phyloP scores from a whole-genome alignment of 1,140 invertebrate genomes.

The Euborellia annulipes region DNA sequence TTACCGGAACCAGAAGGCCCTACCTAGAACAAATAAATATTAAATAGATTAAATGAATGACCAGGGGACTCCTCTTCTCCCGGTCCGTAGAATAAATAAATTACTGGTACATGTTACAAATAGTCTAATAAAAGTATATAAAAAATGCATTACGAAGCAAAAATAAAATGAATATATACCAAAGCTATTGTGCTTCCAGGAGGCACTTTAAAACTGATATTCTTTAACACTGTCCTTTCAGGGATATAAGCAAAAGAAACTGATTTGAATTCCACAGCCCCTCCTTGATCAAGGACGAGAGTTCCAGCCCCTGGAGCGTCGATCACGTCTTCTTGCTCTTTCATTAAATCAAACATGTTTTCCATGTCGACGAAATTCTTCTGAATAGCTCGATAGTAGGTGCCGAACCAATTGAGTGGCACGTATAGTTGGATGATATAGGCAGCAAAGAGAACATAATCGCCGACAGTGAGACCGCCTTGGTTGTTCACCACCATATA shows the following conservation, averaged over 20 bases:
- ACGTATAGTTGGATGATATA: constrained; percentile 95
- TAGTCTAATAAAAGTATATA: too few species aligned
- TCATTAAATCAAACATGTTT: constrained; percentile 94
- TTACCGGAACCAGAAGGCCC: constrained; percentile 87
- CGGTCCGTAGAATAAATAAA: too few species aligned
- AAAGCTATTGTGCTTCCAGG: constrained; percentile 83
- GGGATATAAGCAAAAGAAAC: constrained; percentile 78
- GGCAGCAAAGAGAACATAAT: constrained; percentile 86
- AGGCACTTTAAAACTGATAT: constrained; percentile 72
- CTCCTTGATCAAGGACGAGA: constrained; percentile 51
- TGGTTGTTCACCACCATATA: constrained; percentile 53
- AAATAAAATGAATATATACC: constrained; percentile 35
- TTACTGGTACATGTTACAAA: too few species aligned
- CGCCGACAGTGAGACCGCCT: constrained; percentile 66
- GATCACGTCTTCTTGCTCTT: constrained; percentile 69
- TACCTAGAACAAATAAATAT: constrained; percentile 36
- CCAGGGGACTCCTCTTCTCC: too few species aligned
- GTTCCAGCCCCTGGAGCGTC: constrained; percentile 62
- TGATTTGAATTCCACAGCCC: constrained; percentile 69
- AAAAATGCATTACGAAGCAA: too few species aligned
- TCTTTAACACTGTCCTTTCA: constrained; percentile 63
- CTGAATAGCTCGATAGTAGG: constrained; percentile 94
- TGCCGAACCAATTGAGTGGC: constrained; percentile 93
- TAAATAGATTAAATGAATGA: too few species aligned
- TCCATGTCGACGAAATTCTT: constrained; percentile 98